Base-by-base conservation (phyloP, 2,888 invertebrate genomes). In the Linnaemya tessellans region DNA sequence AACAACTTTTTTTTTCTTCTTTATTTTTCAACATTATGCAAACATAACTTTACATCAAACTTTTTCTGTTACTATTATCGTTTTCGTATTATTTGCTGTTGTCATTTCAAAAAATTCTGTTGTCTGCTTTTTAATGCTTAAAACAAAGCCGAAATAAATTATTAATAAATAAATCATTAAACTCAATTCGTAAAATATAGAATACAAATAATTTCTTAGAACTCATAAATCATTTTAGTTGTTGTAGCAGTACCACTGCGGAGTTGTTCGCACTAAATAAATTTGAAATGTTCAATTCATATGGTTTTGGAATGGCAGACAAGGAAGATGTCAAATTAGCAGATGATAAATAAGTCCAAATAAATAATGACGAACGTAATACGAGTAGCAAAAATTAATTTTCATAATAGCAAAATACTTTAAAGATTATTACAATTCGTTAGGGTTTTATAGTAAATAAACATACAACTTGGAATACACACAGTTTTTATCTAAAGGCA, bases 41-140 rank as follows among this genome's bases (percentile, higher is more conserved):
- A 82, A 82, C 70, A 75, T 49, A 80, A 82, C 68, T 68, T 81
- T 81, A 81, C 68, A 78, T 79, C 71, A 75, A 79, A 79, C 64
- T 82, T 82, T 80, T 75, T 80, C 58, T 73, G 25, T 51, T 64
- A 41, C 80, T 79, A n/a, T 60, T 60, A 70, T 64, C 35, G 38
- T 54, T 75, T 56, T 43, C 2, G 43, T 73, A 58, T 65, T 68
- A 68, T 74, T 51, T 65, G 46, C 15, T 56, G 41, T 25, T 22
- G 35, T 56, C 18, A 20, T 58, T 43, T 60, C 58, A 13, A 41
- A 51, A 2, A 13, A 11, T 4, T 22, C 41, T 4, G n/a, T 51
- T 64, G 20, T 3, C n/a, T 58, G 10, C 20, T 30, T 64, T 51
- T n/a, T 46, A 25, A 25, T 73, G n/a, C 10, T 60, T 67, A 22